Conservation (phyloP, 2,797 vertebrate genomes). For the Brachyalestes nurse region DNA sequence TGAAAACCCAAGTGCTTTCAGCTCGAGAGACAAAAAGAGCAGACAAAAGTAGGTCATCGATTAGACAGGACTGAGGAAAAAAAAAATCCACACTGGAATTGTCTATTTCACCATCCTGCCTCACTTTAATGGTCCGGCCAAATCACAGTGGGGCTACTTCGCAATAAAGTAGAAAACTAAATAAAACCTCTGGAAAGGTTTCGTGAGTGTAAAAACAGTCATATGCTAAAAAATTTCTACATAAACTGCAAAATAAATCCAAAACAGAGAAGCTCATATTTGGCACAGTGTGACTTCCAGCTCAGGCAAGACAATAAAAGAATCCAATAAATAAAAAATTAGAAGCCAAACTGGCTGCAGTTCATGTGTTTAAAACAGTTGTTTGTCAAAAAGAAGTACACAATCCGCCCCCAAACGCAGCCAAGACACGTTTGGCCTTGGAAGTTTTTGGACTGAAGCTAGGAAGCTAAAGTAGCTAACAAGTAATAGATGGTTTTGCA, state of each 20-base stretch:
- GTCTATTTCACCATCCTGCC: neutral
- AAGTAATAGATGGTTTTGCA: too few species aligned
- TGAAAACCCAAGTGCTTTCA: neutral
- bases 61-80: neutral
- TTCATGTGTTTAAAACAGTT: too few species aligned
- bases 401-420: too few species aligned
- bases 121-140: neutral
- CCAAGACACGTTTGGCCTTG: too few species aligned
- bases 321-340: neutral
- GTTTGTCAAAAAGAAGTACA: too few species aligned
- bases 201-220: neutral
- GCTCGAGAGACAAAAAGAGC: neutral
- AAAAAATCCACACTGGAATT: neutral
- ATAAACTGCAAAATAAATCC: neutral
- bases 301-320: neutral
- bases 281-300: neutral
- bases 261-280: neutral
- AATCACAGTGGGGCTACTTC: too few species aligned
- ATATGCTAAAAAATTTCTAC: neutral
- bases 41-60: slow-evolving; percentile 12
- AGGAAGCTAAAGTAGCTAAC: too few species aligned
- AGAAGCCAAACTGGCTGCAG: neutral
- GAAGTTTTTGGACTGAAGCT: too few species aligned
- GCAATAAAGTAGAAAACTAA: too few species aligned
- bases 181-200: too few species aligned